Percentiles rank a stretch among this genome's conserved stretches.
Evolutionary conservation across 2,797 vertebrate species (phyloP).

Genomic region (Sebastes umbrosus): DNA sequence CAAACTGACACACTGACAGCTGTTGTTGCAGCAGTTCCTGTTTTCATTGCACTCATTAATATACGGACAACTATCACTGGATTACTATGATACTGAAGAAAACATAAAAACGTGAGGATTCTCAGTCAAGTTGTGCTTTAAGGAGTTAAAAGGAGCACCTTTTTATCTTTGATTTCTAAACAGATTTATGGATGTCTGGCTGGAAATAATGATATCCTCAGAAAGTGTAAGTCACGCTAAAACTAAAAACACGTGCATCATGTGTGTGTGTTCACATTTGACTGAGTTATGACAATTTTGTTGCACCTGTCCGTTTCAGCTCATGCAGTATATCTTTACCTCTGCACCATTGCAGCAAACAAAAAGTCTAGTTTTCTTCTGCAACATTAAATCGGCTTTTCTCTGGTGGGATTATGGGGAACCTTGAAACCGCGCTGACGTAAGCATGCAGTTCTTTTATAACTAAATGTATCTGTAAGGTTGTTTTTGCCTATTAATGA

Average conservation of each 20-base stretch:
- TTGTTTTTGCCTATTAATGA: slow-evolving; percentile 3
- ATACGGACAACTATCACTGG: background rate
- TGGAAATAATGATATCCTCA: background rate
- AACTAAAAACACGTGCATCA: background rate
- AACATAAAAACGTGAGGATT: background rate
- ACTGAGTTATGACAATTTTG: background rate
- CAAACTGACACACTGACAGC: too few relatives aligned
- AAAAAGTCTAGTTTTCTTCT: background rate
- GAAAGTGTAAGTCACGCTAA: background rate
- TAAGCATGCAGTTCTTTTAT: slow-evolving; percentile 7
- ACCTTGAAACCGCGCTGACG: slow-evolving; percentile 1
- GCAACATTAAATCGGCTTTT: background rate
- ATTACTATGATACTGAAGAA: background rate
- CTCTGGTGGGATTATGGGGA: background rate
- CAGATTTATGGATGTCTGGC: background rate
- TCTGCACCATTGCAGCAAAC: background rate
- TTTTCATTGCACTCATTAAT: fast-evolving
- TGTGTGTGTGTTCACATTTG: background rate
- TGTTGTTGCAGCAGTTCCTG: background rate
- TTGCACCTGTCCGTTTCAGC: background rate
- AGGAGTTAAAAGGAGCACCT: background rate
- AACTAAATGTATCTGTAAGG: background rate
- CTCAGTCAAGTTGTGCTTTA: background rate
- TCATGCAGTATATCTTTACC: background rate
- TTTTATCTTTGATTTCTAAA: background rate